Evolutionary conservation across 2,888 invertebrate genomes (phyloP), one percentile per base, ranked within the genome.

Genomic region (Ectemnius lituratus): DNA sequence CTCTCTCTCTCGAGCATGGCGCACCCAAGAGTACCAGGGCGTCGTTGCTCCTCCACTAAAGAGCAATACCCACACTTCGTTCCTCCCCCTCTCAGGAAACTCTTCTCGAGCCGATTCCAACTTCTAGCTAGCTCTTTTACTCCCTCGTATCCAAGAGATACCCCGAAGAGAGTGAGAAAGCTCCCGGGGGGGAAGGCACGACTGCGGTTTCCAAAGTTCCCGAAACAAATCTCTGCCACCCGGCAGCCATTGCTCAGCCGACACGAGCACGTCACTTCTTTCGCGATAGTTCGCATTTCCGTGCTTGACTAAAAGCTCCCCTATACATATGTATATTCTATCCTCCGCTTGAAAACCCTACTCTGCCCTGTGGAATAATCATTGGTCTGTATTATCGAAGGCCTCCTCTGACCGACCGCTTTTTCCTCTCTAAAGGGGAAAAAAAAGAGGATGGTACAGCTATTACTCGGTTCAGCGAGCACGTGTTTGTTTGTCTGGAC

Each of bases 401-500:
- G 1, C 37, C 37, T 37, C 37, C 37, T 37, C 37, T 37, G 37
- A 11, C 37, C 37, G 37, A 6, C 2, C 37, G 11, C 37, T 37
- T 37, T 37, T 37, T 4, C 37, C 37, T 37, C 11, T 6, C 8
- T 11, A 37, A 6, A 37, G 37, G 37, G 37, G 28, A 37, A 37
- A 37, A 37, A 37, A 37, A 37, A 11, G 37, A 37, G 37, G 37
- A 37, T 37, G 8, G 37, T 1, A 6, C 3, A 6, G 37, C 8
- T 37, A 37, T 37, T 37, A 37, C 37, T 6, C 37, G 37, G 8
- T 37, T 37, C 8, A 8, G 11, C 37, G 37, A 37, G 37, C 37
- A 37, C 37, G 37, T 37, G 37, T 37, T 37, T 37, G 37, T 37
- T 37, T 37, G 37, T 74, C 58, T 60, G 70, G 73, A 60, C 64